Conservation (phyloP, 2,888 invertebrate genomes). For the Reticulitermes lucifugus region DNA sequence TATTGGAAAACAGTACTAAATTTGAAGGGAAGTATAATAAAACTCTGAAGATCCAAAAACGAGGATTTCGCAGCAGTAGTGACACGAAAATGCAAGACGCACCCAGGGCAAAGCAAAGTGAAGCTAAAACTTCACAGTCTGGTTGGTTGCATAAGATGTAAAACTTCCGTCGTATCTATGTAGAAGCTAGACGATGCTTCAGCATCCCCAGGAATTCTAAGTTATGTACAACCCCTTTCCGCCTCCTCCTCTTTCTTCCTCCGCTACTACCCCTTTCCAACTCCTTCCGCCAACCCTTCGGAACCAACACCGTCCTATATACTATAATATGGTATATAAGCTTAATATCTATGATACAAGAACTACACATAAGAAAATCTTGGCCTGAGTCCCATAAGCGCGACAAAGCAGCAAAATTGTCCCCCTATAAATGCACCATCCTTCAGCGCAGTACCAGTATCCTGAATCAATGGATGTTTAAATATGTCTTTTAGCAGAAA, state of each 20-base stretch:
- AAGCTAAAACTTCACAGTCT: slow-evolving; percentile 42
- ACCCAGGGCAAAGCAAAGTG: slow-evolving; percentile 27
- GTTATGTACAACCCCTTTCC: slow-evolving; percentile 22
- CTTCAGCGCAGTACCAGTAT: background rate
- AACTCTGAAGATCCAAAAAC: background rate
- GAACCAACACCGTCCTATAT: slow-evolving; percentile 28
- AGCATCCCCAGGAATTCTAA: slow-evolving; percentile 10
- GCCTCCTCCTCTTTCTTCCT: background rate
- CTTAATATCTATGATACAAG: slow-evolving; percentile 21
- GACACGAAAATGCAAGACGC: slow-evolving; percentile 18
- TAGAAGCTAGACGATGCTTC: slow-evolving; percentile 30
- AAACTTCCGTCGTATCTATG: slow-evolving; percentile 43
- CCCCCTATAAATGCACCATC: background rate
- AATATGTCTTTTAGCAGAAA: background rate
- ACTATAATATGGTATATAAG: slow-evolving; percentile 21
- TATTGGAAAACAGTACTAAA: no score
- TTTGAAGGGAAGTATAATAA: no score
- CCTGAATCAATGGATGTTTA: background rate
- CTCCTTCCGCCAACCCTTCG: background rate
- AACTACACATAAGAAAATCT: slow-evolving; percentile 32
- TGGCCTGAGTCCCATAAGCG: slow-evolving; percentile 35
- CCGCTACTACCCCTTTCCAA: background rate
- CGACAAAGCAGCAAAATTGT: slow-evolving; percentile 31
- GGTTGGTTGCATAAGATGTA: slow-evolving; percentile 48
- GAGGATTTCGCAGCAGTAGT: background rate